phyloP scores from a whole-genome alignment of 2,113 vertebrate genomes.

The Lutjanus erythropterus region DNA sequence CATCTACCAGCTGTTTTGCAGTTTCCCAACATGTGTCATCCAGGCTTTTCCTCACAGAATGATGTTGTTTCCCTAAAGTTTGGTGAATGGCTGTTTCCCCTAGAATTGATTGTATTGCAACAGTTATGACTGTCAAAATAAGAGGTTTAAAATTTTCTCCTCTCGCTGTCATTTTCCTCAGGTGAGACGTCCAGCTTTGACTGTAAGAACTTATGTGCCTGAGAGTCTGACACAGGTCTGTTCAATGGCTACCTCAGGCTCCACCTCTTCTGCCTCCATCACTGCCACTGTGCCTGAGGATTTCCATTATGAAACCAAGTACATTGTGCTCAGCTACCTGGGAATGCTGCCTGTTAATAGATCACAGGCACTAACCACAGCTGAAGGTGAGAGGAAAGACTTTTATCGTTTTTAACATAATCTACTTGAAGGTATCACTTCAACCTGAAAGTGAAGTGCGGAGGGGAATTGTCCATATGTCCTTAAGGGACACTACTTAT shows the following conservation, averaged over 20 bases:
- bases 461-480: background rate
- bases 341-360: constrained; percentile 85
- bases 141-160: background rate
- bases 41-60: background rate
- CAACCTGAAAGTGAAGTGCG: background rate
- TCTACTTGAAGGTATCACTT: background rate
- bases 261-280: constrained; percentile 63
- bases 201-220: constrained; percentile 73
- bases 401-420: background rate
- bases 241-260: constrained; percentile 82
- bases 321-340: constrained; percentile 94
- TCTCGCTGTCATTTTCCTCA: constrained; percentile 36
- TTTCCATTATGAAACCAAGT: constrained; percentile 96
- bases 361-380: constrained; percentile 61
- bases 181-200: constrained; percentile 62
- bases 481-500: background rate
- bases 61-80: background rate
- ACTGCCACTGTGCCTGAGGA: constrained; percentile 87
- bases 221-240: constrained; percentile 67
- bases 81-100: background rate
- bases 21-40: background rate
- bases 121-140: background rate
- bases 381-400: constrained; percentile 64
- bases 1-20: constrained; percentile 3
- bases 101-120: background rate